Evolutionary conservation across 2,113 vertebrate genomes (phyloP), one percentile per base, ranked within the genome.

Genomic region (Etheostoma spectabile): DNA sequence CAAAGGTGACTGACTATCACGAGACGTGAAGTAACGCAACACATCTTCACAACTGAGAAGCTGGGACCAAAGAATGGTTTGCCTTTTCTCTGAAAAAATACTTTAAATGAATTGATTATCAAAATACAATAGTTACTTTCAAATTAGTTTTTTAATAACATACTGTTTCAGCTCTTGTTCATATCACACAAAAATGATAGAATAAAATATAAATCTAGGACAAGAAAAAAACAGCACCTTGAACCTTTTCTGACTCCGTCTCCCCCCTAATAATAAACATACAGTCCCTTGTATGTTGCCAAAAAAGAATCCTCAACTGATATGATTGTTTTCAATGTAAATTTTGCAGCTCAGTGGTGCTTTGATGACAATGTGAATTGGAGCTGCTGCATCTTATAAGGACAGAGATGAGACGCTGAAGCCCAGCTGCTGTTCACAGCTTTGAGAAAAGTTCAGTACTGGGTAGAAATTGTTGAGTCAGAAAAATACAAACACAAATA

Each of bases 401-500:
- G 51, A 62, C 57, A 62, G 18, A 2, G 45, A 46, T 7, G 15
- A 70, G 24, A 35, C 35, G 62, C 63, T 46, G 45, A 56, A 55
- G 19, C 60, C 55, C 57, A 56, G 79, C 52, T 87, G 74, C 45
- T 77, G 68, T n/a, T 70, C 71, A 60, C 63, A 77, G 38, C 62
- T 89, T 71, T 72, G 68, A 61, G 52, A 66, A 86, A 89, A 72
- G 53, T 87, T 86, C 68, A 27, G 24, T 22, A 27, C 64, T 51
- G 73, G 8, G 38, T 38, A 67, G 71, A 88, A 82, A 91, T 72
- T 69, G 80, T 81, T 86, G 74, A 83, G 63, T 69, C 66, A 85
- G 75, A 89, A 90, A 59, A 89, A 86, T 55, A 71, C 83, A 63
- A 86, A 74, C 60, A 67, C 61, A 86, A 91, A 88, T 46, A 66